phyloP scores from a whole-genome alignment of 2,113 vertebrate genomes.

The Trogon surrucura region DNA sequence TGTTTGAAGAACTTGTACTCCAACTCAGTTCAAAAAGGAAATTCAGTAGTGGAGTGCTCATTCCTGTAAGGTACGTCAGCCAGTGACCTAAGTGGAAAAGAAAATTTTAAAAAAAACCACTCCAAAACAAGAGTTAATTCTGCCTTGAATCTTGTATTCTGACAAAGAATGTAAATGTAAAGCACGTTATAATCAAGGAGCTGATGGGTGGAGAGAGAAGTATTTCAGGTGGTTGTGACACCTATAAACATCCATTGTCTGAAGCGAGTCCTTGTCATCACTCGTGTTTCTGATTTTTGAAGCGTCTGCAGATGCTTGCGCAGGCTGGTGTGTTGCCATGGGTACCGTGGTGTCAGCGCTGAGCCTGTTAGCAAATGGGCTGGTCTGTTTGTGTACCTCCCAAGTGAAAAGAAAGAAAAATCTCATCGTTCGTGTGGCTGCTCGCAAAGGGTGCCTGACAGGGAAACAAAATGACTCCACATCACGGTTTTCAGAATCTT shows the following conservation, averaged over 20 bases:
- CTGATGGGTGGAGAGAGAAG: neutral
- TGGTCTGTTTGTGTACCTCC: slow-evolving; percentile 58
- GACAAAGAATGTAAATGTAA: neutral
- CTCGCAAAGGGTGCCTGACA: neutral
- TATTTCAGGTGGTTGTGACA: neutral
- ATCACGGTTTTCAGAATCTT: slow-evolving; percentile 15
- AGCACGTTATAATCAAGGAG: neutral
- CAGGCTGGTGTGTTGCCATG: slow-evolving; percentile 62
- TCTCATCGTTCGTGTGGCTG: neutral
- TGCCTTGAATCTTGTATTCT: neutral
- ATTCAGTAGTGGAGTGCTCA: neutral
- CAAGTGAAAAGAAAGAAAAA: slow-evolving; percentile 15
- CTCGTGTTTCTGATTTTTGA: slow-evolving; percentile 59
- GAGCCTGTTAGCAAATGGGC: slow-evolving; percentile 39
- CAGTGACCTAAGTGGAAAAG: neutral
- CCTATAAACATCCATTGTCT: slow-evolving; percentile 45
- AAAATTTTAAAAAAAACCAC: neutral
- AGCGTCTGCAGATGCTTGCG: slow-evolving; percentile 50
- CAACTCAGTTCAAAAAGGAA: neutral
- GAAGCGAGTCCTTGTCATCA: slow-evolving; percentile 42
- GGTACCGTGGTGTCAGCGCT: slow-evolving; percentile 48
- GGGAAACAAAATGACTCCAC: neutral
- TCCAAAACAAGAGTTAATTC: neutral
- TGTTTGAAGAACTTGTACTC: neutral
- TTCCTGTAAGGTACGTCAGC: neutral